phyloP scores from a whole-genome alignment of 2,888 invertebrate species.

The Mayetiola destructor region DNA sequence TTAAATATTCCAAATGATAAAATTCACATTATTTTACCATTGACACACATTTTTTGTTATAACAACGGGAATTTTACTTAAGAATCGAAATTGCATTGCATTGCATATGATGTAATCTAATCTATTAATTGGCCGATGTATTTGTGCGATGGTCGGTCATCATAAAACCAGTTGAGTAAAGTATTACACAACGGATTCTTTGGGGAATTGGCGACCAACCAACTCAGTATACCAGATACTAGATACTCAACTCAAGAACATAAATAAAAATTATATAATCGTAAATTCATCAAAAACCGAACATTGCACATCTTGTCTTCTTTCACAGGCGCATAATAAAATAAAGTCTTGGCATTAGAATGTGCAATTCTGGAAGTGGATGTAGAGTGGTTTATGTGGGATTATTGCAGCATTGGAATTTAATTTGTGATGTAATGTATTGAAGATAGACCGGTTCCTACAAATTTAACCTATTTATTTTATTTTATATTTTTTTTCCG shows the following conservation, averaged over 20 bases:
- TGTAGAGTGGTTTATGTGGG: not conserved
- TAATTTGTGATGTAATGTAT: not conserved
- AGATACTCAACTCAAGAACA: not conserved
- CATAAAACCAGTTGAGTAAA: not conserved
- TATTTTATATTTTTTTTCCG: too few relatives aligned
- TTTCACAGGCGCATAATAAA: not conserved
- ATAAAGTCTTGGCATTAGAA: not conserved
- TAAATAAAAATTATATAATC: not conserved
- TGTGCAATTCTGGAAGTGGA: not conserved
- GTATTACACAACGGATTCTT: conserved; percentile 10
- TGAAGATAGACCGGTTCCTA: not conserved
- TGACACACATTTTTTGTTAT: conserved; percentile 11
- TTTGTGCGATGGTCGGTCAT: conserved; percentile 5
- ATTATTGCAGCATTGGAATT: too few relatives aligned
- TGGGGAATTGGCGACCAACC: not conserved
- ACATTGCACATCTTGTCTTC: not conserved
- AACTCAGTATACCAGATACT: not conserved
- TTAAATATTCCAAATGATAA: too few relatives aligned
- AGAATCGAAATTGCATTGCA: not conserved
- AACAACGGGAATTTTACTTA: not conserved
- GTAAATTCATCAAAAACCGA: not conserved
- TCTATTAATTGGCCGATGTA: too few relatives aligned
- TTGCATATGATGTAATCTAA: not conserved
- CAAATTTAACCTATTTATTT: not conserved
- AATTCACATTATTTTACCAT: too few relatives aligned